These are phyloP conservation scores for Pseudomyrmex dendroicus DNA, from an alignment of 1,140 invertebrate species.

Conservation along the genomic window DNA sequence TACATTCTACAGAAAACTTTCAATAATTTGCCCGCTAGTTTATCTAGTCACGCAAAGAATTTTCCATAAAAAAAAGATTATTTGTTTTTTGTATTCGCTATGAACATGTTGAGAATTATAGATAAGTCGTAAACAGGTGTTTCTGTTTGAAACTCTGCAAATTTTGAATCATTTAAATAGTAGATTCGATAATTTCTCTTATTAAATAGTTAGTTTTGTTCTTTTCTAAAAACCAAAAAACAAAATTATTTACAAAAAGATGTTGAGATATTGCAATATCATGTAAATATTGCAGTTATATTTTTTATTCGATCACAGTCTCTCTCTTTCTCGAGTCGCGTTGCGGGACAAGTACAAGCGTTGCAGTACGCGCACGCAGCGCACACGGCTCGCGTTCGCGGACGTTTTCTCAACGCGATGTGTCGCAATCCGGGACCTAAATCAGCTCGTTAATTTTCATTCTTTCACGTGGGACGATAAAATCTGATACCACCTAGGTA, in stretches of 20 bases:
- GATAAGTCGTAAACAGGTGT: constrained; percentile 4
- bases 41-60: too few relatives aligned
- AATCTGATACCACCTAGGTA: constrained; percentile 65
- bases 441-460: constrained; percentile 79
- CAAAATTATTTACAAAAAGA: neutral
- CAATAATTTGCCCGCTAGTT: constrained; percentile 4
- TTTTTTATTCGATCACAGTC: constrained; percentile 4
- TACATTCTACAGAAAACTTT: constrained; percentile 41
- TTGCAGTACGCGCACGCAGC: neutral
- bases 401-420: constrained; percentile 44
- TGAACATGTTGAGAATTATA: constrained; percentile 12
- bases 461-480: constrained; percentile 73
- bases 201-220: too few relatives aligned
- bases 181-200: too few relatives aligned
- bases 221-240: neutral
- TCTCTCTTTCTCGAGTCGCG: too few relatives aligned
- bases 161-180: neutral
- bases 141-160: neutral
- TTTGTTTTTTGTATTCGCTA: too few relatives aligned
- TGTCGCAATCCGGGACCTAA: constrained; percentile 61
- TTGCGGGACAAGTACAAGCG: neutral
- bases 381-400: constrained; percentile 8
- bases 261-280: neutral
- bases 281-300: neutral
- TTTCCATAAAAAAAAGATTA: too few relatives aligned